phyloP scores from a whole-genome alignment of 2,113 vertebrate genomes.

The Podiceps cristatus region DNA sequence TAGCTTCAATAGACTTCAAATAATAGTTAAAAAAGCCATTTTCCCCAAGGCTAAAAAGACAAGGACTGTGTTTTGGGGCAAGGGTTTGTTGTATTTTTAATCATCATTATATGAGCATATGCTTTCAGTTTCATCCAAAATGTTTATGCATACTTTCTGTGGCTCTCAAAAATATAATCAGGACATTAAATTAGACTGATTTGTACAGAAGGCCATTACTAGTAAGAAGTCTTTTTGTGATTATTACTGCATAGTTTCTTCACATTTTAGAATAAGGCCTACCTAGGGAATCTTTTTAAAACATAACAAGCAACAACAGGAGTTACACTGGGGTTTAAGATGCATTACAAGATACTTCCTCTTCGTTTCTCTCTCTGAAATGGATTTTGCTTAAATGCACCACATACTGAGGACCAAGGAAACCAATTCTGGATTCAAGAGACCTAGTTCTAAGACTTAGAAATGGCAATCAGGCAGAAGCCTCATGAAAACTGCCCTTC shows the following conservation, averaged over 20 bases:
- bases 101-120: neutral
- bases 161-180: neutral
- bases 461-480: neutral
- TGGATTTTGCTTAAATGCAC: neutral
- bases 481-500: neutral
- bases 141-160: neutral
- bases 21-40: neutral
- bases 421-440: neutral
- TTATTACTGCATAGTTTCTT: neutral
- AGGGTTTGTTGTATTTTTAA: slow-evolving; percentile 2
- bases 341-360: neutral
- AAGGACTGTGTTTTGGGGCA: neutral
- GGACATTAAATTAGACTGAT: neutral
- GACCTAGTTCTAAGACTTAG: neutral
- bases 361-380: neutral
- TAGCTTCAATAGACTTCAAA: neutral
- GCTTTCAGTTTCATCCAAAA: neutral
- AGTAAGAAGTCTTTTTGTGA: neutral
- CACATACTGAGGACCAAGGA: neutral
- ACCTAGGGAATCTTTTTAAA: neutral
- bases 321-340: neutral
- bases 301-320: neutral
- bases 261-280: neutral
- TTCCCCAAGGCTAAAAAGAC: neutral
- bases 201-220: neutral